Conservation (phyloP, 2,888 invertebrate genomes). For the Autographa gamma region DNA sequence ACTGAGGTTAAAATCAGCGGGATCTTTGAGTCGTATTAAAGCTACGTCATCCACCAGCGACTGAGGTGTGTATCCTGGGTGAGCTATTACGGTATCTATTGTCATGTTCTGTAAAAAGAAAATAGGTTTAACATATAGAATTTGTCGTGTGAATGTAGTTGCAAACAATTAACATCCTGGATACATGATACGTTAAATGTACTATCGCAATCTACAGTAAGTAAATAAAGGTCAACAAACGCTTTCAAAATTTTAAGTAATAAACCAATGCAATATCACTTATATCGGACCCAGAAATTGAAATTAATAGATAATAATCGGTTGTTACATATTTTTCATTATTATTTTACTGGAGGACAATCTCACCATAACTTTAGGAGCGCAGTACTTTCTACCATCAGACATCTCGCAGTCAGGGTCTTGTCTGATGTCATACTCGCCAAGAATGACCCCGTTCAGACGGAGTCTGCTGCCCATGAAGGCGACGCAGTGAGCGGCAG, state of each 20-base stretch:
- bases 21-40: slow-evolving; percentile 84
- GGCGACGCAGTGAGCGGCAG: slow-evolving; percentile 90
- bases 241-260: too few species aligned
- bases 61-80: slow-evolving; percentile 84
- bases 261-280: too few species aligned
- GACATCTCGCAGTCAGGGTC: slow-evolving; percentile 81
- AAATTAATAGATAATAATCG: too few species aligned
- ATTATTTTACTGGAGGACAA: too few species aligned
- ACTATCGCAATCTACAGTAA: too few species aligned
- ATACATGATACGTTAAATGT: too few species aligned
- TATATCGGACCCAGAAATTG: too few species aligned
- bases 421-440: slow-evolving; percentile 88
- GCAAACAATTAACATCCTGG: too few species aligned
- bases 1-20: slow-evolving; percentile 83
- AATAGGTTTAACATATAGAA: not conserved
- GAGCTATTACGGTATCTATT: slow-evolving; percentile 81
- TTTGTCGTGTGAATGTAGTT: too few species aligned
- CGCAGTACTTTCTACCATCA: slow-evolving; percentile 73
- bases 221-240: too few species aligned
- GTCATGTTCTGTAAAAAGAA: slow-evolving; percentile 77
- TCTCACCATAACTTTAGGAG: slow-evolving; percentile 70
- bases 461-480: slow-evolving; percentile 80
- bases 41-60: slow-evolving; percentile 88
- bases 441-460: slow-evolving; percentile 88
- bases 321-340: too few species aligned